Evolutionary conservation across 2,888 invertebrate genomes (phyloP), one percentile per base, ranked within the genome.

Genomic region (Zaprionus obscuricornis): DNA sequence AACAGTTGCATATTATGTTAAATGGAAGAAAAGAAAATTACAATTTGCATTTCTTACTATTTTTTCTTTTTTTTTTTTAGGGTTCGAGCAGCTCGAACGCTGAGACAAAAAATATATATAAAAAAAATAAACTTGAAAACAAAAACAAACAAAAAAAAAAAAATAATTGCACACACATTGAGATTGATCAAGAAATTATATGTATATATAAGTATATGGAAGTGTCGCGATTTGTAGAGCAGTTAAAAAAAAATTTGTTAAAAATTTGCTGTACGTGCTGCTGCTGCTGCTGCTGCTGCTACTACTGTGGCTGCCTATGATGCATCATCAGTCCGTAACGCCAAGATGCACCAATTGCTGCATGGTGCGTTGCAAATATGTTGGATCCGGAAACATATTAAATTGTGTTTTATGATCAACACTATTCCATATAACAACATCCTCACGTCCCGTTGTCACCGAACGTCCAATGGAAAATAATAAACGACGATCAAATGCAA

Each of bases 371-470:
- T 93, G 94, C 70, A 96, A 91, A 89, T 96, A 96, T 59, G 92
- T 93, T 2, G 93, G 92, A 91, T 96, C 96, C 1, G 96, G 96
- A 89, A 94, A 96, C 71, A 95, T 94, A 50, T 93, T 93, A 17
- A 93, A 91, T 89, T 95, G 94, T 56, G 96, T 96, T 90, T 96
- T 96, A 88, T 96, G 96, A 85, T 96, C 96, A 62, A 96, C 95
- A 85, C 94, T 94, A 88, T 96, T 96, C 98, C 98, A 98, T 36
- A 96, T 94, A 50, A 98, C 96, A 59, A 97, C 96, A 91, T 97
- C 96, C 88, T 96, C 95, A 75, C 95, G 94, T 0, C 97, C 98
- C 0, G 97, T 97, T 0, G 98, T 98, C 56, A 94, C 94, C 0
- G 97, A 97, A 34, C 95, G 93, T 50, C 96, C 94, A 69, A 98